Conservation (phyloP, 1,140 invertebrate species). For the Cryptotermes secundus region DNA sequence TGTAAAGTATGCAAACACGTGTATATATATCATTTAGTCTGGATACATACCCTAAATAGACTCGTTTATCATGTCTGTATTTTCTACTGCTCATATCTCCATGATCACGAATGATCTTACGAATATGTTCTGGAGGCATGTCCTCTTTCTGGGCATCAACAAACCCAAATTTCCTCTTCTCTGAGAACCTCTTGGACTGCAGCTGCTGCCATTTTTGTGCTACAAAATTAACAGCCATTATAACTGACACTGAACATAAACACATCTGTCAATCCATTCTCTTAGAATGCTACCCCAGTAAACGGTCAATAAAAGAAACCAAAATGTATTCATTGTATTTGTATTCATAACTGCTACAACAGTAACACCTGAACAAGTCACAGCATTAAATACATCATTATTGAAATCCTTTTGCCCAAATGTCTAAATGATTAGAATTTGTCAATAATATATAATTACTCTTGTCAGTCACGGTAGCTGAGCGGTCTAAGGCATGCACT, state of each 20-base stretch:
- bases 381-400: too few species aligned
- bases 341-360: too few species aligned
- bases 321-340: too few species aligned
- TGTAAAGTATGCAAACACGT: background rate
- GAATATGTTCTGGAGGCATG: slow-evolving; percentile 98
- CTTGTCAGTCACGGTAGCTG: too few species aligned
- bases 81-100: slow-evolving; percentile 99
- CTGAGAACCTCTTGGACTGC: slow-evolving; percentile 95
- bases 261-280: slow-evolving; percentile 20
- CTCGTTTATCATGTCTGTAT: slow-evolving; percentile 97
- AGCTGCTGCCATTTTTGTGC: slow-evolving; percentile 98
- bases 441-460: too few species aligned
- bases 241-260: slow-evolving; percentile 34
- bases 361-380: too few species aligned
- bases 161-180: slow-evolving; percentile 98
- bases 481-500: too few species aligned
- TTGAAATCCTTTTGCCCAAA: too few species aligned
- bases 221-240: slow-evolving; percentile 45
- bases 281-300: background rate
- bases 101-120: slow-evolving; percentile 99
- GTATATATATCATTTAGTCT: background rate
- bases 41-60: slow-evolving; percentile 83
- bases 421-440: too few species aligned
- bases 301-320: background rate
- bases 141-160: slow-evolving; percentile 99